A percentile compares a stretch with the other conserved stretches of the same genome.
Conservation (phyloP, 1,140 invertebrate species). For the Lepidurus arcticus region DNA sequence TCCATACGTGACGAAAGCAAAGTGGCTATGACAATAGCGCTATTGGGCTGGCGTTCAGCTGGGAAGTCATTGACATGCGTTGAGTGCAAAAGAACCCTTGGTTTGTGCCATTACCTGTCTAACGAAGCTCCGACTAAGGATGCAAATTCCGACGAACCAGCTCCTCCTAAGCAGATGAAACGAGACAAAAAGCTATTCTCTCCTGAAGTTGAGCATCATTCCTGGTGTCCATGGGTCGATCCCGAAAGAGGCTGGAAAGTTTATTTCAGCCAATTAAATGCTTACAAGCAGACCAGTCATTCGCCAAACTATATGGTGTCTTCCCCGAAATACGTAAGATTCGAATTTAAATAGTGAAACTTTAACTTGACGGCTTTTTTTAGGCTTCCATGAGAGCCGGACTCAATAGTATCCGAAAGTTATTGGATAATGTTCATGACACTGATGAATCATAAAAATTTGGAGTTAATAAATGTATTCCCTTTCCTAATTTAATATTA, state of each 20-base stretch:
- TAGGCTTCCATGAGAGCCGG: background rate
- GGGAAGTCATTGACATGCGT: background rate
- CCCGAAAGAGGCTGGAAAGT: background rate
- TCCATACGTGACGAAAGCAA: background rate
- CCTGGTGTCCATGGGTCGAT: conserved; percentile 23
- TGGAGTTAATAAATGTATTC: background rate
- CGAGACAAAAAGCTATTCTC: background rate
- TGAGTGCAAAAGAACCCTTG: conserved; percentile 4
- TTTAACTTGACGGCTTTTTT: background rate
- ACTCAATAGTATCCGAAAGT: background rate
- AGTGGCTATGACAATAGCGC: background rate
- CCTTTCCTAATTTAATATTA: background rate
- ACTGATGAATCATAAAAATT: background rate
- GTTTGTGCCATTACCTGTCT: background rate
- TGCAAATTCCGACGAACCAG: background rate
- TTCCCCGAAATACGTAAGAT: conserved; percentile 5
- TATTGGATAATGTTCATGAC: background rate
- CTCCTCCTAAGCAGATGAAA: background rate
- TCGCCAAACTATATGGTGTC: background rate
- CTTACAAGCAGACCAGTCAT: background rate
- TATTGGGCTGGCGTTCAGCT: background rate
- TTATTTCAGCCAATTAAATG: conserved; percentile 13
- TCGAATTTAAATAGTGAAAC: background rate
- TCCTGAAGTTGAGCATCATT: conserved; percentile 7
- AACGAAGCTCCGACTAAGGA: background rate